phyloP scores from a whole-genome alignment of 2,113 vertebrate genomes.

The Catharus fuscescens region DNA sequence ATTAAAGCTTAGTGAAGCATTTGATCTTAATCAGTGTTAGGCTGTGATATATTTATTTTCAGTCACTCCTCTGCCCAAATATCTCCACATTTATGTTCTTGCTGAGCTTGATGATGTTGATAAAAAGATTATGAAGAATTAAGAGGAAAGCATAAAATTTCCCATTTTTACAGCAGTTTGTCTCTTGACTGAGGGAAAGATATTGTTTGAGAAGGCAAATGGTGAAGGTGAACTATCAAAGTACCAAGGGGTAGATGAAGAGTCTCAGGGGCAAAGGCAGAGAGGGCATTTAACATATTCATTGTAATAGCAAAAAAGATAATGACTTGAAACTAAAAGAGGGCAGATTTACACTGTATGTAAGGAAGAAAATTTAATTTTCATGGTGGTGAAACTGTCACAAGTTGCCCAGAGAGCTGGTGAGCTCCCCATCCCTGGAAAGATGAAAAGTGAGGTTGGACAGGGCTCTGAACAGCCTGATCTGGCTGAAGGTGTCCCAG shows the following conservation, averaged over 20 bases:
- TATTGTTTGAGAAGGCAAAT: background rate
- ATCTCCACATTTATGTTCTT: background rate
- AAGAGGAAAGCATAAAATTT: background rate
- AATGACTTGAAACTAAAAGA: background rate
- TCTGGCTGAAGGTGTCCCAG: background rate
- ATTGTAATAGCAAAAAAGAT: background rate
- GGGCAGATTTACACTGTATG: fast-evolving
- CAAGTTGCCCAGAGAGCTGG: background rate
- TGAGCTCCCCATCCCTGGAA: background rate
- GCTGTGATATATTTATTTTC: background rate
- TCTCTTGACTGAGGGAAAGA: background rate
- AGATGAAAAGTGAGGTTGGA: background rate
- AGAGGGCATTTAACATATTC: background rate
- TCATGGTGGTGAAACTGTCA: background rate
- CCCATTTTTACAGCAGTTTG: background rate
- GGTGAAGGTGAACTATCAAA: background rate
- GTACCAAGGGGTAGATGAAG: background rate
- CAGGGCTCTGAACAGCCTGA: fast-evolving
- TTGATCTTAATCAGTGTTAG: background rate
- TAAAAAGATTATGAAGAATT: background rate
- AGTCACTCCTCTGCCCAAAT: background rate
- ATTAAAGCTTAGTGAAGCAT: background rate
- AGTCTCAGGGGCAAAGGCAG: background rate
- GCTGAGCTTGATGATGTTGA: background rate
- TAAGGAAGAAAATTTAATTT: background rate